Base-by-base conservation (phyloP, 1,140 invertebrate species). In the Condylostylus longicornis region DNA sequence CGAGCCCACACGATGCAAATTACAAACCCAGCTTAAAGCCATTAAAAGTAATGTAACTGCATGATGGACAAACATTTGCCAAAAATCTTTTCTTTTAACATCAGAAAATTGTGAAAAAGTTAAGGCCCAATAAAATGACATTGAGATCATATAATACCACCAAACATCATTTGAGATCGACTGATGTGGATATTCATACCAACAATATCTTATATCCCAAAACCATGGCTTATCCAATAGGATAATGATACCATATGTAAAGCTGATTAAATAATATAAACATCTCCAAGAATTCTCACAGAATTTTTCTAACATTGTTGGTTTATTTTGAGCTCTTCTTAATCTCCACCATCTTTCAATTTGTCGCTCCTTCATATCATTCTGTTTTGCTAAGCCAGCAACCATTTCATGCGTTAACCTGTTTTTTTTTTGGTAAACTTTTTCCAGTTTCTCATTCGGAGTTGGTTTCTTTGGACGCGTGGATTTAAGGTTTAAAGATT, bases 51-150 rank as follows among this genome's bases (percentile, higher is more conserved):
- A 82, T 3, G 93, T 95, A 4, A 86, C 83, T 51, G 93, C 75
- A 55, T 98, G 93, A 65, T 97, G 94, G 32, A 94, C 70, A 57
- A 96, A 91, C 91, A 98, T 97, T 70, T 97, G 88, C 80, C 84
- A 88, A 63, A 97, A 97, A 66, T 98, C 94, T 68, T 93, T 89
- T 33, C 82, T 71, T 49, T 82, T 85, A 25, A 89, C 78, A 63
- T 97, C 91, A 54, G 83, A 82, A 64, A 94, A 95, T 59, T 96
- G 87, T 13, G 85, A 88, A 27, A 90, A 72, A 31, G 88, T 79
- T 34, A 98, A 65, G 5, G 91, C 83, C 80, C 90, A 90, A 62
- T 99, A 99, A 66, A 98, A 98, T 31, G 83, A 75, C 49, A 90
- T 74, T 17, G 90, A 89, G 38, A 93, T 70, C 76, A 94, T 90